These are phyloP conservation scores for Remorina albescens DNA, from an alignment of 2,797 vertebrate genomes.

Conservation along the genomic window DNA sequence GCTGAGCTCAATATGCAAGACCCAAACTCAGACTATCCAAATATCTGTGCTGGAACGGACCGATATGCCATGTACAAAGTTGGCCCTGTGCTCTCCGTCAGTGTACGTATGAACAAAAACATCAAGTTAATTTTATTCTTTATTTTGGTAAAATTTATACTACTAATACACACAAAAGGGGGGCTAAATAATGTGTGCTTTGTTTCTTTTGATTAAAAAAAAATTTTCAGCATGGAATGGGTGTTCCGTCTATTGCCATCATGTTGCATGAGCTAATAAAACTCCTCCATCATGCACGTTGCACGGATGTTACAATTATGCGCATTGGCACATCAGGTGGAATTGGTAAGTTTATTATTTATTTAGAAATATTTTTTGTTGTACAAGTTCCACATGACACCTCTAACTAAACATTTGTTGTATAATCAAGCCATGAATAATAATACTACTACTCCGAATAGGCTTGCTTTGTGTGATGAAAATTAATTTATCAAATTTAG, in stretches of 20 bases:
- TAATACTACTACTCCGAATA: neutral
- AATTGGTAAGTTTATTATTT: slow-evolving; percentile 85
- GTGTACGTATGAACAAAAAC: slow-evolving; percentile 84
- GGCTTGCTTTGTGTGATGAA: neutral
- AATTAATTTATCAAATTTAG: too few species aligned
- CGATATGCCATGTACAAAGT: slow-evolving; percentile 96
- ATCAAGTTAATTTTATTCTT: neutral
- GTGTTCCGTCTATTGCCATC: slow-evolving; percentile 95
- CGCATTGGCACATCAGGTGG: slow-evolving; percentile 96
- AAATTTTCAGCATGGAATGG: slow-evolving; percentile 94
- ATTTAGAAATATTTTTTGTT: too few species aligned
- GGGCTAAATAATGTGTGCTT: neutral
- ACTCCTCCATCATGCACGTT: slow-evolving; percentile 91
- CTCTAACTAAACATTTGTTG: neutral
- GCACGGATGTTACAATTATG: slow-evolving; percentile 89
- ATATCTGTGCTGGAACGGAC: slow-evolving; percentile 93
- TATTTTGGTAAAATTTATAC: neutral
- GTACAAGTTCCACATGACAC: neutral
- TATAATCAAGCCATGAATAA: neutral
- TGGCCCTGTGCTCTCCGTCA: slow-evolving; percentile 93
- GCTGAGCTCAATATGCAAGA: slow-evolving; percentile 86
- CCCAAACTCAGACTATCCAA: slow-evolving; percentile 85
- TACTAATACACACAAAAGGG: neutral
- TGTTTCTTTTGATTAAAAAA: neutral
- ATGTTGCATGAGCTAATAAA: slow-evolving; percentile 98